phyloP scores from a whole-genome alignment of 2,113 vertebrate genomes.

The Ardeotis arabs region DNA sequence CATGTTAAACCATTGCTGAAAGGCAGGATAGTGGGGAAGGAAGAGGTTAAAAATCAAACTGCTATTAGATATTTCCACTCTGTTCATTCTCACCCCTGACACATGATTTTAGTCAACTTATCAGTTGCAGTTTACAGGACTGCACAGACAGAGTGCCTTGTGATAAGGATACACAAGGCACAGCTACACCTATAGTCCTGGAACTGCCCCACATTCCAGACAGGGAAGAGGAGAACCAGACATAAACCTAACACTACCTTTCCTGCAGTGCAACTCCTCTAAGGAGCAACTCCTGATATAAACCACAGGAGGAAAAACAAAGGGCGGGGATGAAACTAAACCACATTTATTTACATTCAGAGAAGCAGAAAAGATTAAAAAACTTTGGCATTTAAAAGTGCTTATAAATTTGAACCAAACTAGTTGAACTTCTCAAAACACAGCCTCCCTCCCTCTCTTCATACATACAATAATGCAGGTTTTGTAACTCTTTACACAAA shows the following conservation, averaged over 20 bases:
- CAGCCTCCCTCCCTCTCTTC: background rate
- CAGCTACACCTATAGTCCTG: background rate
- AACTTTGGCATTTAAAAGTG: background rate
- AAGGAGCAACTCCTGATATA: background rate
- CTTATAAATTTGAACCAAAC: background rate
- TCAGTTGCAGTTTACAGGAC: background rate
- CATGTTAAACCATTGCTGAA: constrained; percentile 96
- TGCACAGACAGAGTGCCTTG: background rate
- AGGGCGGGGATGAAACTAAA: background rate
- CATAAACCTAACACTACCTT: background rate
- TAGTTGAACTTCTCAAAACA: background rate
- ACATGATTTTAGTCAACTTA: background rate
- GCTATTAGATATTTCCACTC: background rate
- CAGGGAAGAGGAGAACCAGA: background rate
- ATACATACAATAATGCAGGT: background rate
- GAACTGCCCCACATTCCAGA: background rate
- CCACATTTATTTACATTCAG: background rate
- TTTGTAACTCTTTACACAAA: background rate
- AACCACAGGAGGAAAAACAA: background rate
- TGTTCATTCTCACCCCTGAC: background rate
- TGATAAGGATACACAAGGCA: background rate
- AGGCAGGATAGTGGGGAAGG: background rate
- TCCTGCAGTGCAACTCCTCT: background rate
- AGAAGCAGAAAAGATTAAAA: constrained; percentile 2
- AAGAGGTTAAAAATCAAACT: constrained; percentile 8